Evolutionary conservation across 2,797 vertebrate genomes (phyloP).

Genomic region (Danionella dracula): DNA sequence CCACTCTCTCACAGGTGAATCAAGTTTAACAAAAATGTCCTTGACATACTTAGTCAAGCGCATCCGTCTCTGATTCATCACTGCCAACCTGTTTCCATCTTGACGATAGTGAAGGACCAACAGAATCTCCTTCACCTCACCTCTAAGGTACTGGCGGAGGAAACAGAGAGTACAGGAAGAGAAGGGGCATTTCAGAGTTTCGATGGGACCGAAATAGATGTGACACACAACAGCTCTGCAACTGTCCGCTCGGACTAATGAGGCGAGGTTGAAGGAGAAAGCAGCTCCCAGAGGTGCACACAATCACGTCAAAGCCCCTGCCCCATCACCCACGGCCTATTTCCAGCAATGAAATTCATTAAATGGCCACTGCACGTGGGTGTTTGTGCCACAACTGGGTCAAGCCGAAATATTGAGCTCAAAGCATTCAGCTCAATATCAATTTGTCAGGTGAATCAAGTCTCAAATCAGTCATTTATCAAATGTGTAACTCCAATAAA

Average conservation of each 20-base stretch:
- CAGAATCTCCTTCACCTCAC: conserved; percentile 34
- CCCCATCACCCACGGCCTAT: conserved; percentile 50
- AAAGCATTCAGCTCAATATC: not conserved
- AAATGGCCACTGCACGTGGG: conserved; percentile 11
- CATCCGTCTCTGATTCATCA: not conserved
- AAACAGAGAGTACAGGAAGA: conserved; percentile 31
- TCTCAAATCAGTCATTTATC: not conserved
- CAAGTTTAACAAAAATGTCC: conserved; percentile 46
- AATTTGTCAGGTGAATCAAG: not conserved
- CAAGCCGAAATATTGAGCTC: conserved; percentile 24
- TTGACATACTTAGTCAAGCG: conserved; percentile 60
- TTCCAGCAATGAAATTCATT: conserved; percentile 45
- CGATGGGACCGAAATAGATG: conserved; percentile 60
- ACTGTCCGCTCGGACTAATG: conserved; percentile 62
- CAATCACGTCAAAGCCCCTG: too few relatives aligned
- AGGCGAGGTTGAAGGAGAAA: conserved; percentile 50
- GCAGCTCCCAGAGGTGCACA: conserved; percentile 55
- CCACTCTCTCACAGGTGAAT: conserved; percentile 24
- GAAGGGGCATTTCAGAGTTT: conserved; percentile 36
- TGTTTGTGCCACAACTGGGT: conserved; percentile 36
- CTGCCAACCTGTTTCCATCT: conserved; percentile 47
- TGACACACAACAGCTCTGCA: conserved; percentile 46
- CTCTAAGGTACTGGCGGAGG: conserved; percentile 40
- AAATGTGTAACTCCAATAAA: not conserved
- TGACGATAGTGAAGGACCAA: conserved; percentile 44